Base-by-base conservation (phyloP, 2,113 vertebrate genomes). In the Nothocercus julius region DNA sequence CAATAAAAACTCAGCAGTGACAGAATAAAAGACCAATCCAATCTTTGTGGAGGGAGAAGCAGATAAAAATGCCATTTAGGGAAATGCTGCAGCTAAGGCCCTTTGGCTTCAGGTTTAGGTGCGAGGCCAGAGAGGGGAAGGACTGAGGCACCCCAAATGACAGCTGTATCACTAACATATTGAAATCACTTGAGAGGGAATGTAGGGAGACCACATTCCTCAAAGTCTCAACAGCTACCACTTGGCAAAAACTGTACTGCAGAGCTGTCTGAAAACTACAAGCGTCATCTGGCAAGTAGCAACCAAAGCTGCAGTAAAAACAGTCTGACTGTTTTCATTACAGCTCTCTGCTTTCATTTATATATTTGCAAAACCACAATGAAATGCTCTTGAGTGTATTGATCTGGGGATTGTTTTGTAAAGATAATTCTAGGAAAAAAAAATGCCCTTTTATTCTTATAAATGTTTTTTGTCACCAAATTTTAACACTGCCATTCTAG, bases 221-320 rank as follows among this genome's bases (percentile, higher is more conserved):
- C 85, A 38, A 91, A 67, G 56, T 28, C 78, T 67, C 83, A 96
- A 92, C 73, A 87, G 63, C 81, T 85, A 84, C 56, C 69, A 82
- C 78, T 96, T 93, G 85, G 82, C 87, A 91, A 91, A 93, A 87
- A 74, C 34, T 79, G 63, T 36, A 85, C 75, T 8, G 16, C 74
- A 89, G 38, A 94, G 91, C 54, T 91, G 87, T 95, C 93, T 94
- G 90, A 89, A 95, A 95, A 95, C 88, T 91, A 93, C 64, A 95
- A 94, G 89, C 80, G 68, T 74, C 92, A 64, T 90, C 92, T 94
- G 87, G 87, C 44, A 95, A 96, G 82, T 12, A 91, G 82, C 70
- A 94, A 93, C 87, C 85, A 93, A 94, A 94, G 83, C 87, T 89
- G 84, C 78, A 93, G 84, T 91, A 95, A 92, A 78, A 95, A 84